A percentile compares a stretch with the other conserved stretches of the same genome.
Conservation (phyloP, 2,797 vertebrate species). For the Pantherophis vulpinus region DNA sequence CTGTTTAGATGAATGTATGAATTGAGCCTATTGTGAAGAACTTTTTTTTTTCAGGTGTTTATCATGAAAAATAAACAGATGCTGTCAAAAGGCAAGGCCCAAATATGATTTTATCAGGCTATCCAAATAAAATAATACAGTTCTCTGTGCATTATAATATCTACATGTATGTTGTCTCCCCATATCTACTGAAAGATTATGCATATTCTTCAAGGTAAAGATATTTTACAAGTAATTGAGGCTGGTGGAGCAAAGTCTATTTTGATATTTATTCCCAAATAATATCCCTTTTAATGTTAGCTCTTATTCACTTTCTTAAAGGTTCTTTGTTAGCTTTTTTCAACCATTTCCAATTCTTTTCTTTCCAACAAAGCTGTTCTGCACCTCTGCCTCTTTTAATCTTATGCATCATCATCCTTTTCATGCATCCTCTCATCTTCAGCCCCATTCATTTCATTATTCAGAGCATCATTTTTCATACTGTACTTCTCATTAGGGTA, state of each 20-base stretch:
- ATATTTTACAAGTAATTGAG: not conserved
- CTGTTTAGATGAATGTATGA: not conserved
- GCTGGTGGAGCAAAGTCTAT: not conserved
- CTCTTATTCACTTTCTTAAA: not conserved
- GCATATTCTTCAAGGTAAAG: not conserved
- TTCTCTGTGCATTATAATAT: not conserved
- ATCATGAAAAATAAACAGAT: not conserved
- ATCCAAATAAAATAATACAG: not conserved
- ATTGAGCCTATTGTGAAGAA: not conserved
- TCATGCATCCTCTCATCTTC: not conserved
- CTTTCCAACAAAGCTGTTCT: not conserved
- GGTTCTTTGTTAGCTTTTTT: not conserved
- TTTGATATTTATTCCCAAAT: not conserved
- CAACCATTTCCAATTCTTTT: not conserved
- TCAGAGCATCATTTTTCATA: not conserved
- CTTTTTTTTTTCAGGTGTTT: not conserved
- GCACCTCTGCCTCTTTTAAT: not conserved
- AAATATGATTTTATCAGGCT: not conserved
- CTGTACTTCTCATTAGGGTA: not conserved
- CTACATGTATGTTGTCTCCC: not conserved
- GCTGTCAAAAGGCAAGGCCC: not conserved
- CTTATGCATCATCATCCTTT: not conserved
- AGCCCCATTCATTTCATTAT: not conserved
- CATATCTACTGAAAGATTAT: not conserved
- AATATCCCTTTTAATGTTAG: not conserved